phyloP scores from a whole-genome alignment of 1,140 invertebrate genomes.

The Elymnias hypermnestra region DNA sequence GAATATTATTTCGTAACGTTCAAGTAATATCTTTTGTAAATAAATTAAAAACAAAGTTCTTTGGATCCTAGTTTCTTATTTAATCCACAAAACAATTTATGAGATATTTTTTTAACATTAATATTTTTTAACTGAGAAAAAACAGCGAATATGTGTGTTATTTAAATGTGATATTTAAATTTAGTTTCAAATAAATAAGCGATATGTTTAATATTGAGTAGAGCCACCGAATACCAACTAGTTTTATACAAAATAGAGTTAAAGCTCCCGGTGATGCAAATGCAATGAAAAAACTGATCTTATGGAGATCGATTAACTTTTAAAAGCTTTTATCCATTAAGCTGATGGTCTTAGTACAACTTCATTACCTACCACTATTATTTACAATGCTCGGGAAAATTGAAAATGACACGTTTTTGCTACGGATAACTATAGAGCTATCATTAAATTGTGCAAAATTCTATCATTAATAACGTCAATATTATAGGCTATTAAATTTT shows the following conservation, averaged over 20 bases:
- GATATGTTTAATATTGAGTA: too few relatives aligned
- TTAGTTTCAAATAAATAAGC: too few relatives aligned
- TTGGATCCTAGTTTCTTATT: too few relatives aligned
- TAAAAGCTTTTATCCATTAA: slow-evolving; percentile 54
- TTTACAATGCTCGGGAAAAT: slow-evolving; percentile 28
- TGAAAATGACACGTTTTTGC: slow-evolving; percentile 40
- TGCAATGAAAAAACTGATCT: slow-evolving; percentile 14
- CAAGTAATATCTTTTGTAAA: too few relatives aligned
- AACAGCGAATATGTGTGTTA: too few relatives aligned
- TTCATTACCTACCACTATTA: slow-evolving; percentile 34
- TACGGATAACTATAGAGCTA: slow-evolving; percentile 16
- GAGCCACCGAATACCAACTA: not conserved
- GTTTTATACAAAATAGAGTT: not conserved
- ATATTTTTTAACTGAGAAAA: too few relatives aligned
- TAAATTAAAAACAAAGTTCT: too few relatives aligned
- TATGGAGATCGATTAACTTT: slow-evolving; percentile 52
- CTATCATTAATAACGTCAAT: slow-evolving; percentile 6
- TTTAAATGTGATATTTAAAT: too few relatives aligned
- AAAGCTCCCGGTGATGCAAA: not conserved
- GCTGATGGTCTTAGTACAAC: slow-evolving; percentile 36
- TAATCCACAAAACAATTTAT: too few relatives aligned
- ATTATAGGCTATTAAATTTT: slow-evolving; percentile 5
- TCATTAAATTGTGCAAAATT: slow-evolving; percentile 23
- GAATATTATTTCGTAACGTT: too few relatives aligned
- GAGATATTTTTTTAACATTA: too few relatives aligned